A percentile compares a stretch with the other conserved stretches of the same genome.
These are phyloP conservation scores for Bombus waltoni DNA, from an alignment of 1,140 invertebrate genomes.

Conservation along the genomic window DNA sequence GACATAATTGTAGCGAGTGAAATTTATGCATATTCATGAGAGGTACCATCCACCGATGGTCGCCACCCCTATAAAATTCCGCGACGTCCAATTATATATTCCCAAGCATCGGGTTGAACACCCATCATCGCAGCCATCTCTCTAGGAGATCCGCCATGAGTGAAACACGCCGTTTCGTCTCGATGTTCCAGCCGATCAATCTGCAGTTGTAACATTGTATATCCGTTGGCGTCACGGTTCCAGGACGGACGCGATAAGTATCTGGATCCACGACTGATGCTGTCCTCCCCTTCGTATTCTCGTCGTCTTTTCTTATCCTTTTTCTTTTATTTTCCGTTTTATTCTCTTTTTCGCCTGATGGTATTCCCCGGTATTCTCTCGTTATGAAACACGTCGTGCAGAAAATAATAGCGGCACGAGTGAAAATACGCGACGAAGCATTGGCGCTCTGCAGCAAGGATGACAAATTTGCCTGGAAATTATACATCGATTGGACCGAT, in stretches of 20 bases:
- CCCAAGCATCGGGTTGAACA: constrained; percentile 12
- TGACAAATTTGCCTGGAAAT: no score
- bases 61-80: constrained; percentile 16
- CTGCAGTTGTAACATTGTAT: constrained; percentile 38
- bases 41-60: neutral
- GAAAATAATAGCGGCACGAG: no score
- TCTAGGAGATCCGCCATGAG: constrained; percentile 30
- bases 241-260: constrained; percentile 29
- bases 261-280: neutral
- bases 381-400: no score
- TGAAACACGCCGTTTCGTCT: constrained; percentile 31
- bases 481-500: no score
- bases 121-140: constrained; percentile 40
- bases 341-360: no score
- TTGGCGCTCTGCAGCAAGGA: no score
- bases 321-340: neutral
- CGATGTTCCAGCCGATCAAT: constrained; percentile 34
- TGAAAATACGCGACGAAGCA: no score
- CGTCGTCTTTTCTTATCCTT: no score
- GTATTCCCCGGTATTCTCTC: no score
- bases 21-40: neutral
- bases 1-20: neutral
- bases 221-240: constrained; percentile 11
- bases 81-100: constrained; percentile 52
- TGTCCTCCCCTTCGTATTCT: constrained; percentile 1